These are phyloP conservation scores for Cynopterus sphinx DNA, from an alignment of 2,797 vertebrate species.

Conservation along the genomic window DNA sequence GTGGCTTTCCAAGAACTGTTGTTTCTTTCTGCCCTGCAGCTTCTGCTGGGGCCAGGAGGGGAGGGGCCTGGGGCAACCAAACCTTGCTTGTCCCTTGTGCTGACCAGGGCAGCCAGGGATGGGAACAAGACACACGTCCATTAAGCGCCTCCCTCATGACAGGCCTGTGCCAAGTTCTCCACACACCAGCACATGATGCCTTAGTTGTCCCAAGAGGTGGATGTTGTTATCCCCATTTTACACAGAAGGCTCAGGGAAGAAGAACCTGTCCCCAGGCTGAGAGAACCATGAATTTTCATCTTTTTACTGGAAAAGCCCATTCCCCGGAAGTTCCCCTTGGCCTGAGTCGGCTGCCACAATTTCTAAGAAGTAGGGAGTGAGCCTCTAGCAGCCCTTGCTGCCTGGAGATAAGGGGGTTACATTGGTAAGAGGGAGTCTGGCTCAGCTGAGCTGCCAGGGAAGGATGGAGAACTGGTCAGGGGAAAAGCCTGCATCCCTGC, in stretches of 20 bases:
- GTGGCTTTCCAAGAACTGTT: slow-evolving; percentile 54
- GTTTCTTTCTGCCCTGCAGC: slow-evolving; percentile 30
- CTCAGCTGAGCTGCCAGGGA: background rate
- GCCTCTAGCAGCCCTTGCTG: background rate
- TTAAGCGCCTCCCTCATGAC: background rate
- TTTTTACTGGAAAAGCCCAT: background rate
- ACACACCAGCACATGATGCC: accelerated
- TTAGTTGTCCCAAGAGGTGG: background rate
- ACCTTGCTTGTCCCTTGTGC: background rate
- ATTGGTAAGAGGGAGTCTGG: background rate
- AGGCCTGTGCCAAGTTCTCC: background rate
- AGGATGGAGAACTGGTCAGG: background rate
- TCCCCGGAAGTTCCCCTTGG: background rate
- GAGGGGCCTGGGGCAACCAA: background rate
- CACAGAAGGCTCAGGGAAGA: background rate
- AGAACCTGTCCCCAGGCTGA: background rate
- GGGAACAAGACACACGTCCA: background rate
- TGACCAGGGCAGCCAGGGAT: background rate
- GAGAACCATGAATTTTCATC: background rate
- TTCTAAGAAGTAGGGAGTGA: background rate
- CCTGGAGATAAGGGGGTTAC: background rate
- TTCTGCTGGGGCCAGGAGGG: background rate
- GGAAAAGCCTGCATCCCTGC: background rate
- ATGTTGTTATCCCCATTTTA: background rate
- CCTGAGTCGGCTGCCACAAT: background rate